Percentiles rank a stretch among this genome's conserved stretches.
Evolutionary conservation across 1,140 invertebrate species (phyloP).

Genomic region (Anastrepha ludens): DNA sequence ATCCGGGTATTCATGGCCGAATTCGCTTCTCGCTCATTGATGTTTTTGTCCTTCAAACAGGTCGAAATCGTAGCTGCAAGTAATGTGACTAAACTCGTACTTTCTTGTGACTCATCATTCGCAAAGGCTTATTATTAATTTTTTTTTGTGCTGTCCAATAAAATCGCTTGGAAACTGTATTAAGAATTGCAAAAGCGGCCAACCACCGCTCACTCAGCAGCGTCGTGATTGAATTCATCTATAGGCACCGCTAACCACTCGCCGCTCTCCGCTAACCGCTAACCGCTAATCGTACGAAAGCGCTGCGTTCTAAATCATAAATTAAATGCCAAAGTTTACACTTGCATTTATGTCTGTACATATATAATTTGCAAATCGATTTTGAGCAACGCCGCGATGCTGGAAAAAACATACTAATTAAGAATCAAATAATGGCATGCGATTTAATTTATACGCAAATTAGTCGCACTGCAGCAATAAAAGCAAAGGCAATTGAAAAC

Average conservation of each 20-base stretch:
- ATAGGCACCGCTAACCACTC: background rate
- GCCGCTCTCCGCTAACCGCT: background rate
- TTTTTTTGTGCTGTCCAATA: background rate
- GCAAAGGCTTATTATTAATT: background rate
- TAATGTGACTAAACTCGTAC: background rate
- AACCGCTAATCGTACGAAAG: background rate
- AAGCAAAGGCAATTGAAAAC: slow-evolving; percentile 34
- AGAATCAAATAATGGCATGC: slow-evolving; percentile 25
- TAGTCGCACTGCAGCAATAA: slow-evolving; percentile 34
- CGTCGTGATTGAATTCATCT: slow-evolving; percentile 35
- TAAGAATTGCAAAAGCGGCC: background rate
- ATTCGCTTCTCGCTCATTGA: background rate
- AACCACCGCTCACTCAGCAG: background rate
- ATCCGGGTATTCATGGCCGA: background rate
- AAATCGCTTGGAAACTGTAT: slow-evolving; percentile 31
- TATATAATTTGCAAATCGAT: slow-evolving; percentile 33
- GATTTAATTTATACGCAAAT: slow-evolving; percentile 49
- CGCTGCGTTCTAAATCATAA: slow-evolving; percentile 39
- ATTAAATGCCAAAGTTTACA: slow-evolving; percentile 47
- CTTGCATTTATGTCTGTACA: background rate
- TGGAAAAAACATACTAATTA: slow-evolving; percentile 2
- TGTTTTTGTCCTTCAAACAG: background rate
- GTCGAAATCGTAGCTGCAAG: background rate
- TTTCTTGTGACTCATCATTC: background rate
- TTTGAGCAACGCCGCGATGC: background rate